A percentile compares a stretch with the other conserved stretches of the same genome.
These are phyloP conservation scores for Indri indri DNA, from an alignment of 2,113 vertebrate species.

Conservation along the genomic window DNA sequence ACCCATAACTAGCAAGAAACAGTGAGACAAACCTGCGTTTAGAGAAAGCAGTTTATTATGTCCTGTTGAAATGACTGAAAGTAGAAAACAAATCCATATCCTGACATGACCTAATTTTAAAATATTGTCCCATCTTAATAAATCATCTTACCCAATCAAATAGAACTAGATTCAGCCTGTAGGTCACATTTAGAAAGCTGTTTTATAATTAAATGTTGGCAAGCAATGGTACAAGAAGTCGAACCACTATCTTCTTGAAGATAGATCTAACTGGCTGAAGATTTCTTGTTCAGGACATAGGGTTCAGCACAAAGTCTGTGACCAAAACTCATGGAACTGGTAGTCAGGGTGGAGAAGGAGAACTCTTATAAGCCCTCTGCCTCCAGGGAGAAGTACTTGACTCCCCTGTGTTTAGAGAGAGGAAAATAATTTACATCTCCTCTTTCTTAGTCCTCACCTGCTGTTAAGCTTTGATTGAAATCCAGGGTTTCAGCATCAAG, in stretches of 20 bases:
- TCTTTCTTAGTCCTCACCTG: neutral
- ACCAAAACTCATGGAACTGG: neutral
- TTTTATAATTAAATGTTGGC: neutral
- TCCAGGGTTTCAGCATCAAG: neutral
- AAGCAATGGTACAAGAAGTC: neutral
- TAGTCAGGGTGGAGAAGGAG: neutral
- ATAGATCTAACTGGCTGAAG: fast-evolving
- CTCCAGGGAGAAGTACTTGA: neutral
- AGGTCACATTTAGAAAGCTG: neutral
- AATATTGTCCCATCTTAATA: neutral
- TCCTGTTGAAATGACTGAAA: constrained; percentile 39
- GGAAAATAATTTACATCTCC: neutral
- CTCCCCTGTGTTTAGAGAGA: neutral
- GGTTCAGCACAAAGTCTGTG: neutral
- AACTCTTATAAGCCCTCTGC: fast-evolving
- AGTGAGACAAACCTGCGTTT: neutral
- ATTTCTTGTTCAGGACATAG: neutral
- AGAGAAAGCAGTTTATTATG: constrained; percentile 29
- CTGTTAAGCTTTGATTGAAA: neutral
- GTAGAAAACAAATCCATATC: neutral
- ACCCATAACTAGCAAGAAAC: neutral
- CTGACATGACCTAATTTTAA: neutral
- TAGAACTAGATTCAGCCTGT: neutral
- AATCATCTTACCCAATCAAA: neutral
- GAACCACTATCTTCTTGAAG: neutral